Base-by-base conservation (phyloP, 2,888 invertebrate species). In the Notodonta dromedarius region DNA sequence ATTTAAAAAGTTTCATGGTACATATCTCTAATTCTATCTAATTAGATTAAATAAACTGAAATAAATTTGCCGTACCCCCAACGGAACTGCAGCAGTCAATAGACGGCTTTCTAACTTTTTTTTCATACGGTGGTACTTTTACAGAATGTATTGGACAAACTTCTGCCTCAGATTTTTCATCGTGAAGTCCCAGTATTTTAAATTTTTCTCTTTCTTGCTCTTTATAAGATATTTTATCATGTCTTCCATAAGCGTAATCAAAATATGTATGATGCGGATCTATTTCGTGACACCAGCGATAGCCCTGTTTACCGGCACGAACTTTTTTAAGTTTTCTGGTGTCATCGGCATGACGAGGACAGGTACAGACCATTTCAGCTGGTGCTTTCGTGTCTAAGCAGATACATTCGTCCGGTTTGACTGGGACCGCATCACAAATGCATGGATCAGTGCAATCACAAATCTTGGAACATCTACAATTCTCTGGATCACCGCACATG, bases 31-130 rank as follows among this genome's bases (percentile, higher is more conserved):
- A 24, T 1, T 24, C 24, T 24, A 24, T 24, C 24, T 24, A 24
- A 24, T 24, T 24, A 24, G 24, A 24, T 24, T 24, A 2, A 24
- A 24, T 24, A 24, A 24, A 24, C 24, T 24, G 2, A 35, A 35
- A 35, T 35, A 7, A 35, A 42, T 42, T 11, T 9, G 11, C 42
- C 42, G 11, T 79, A 91, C 94, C 94, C 69, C 94, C 94, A 72
- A 93, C 89, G 56, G 91, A 82, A 73, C 92, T 93, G 72, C 93
- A 94, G 65, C 93, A 93, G 69, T 94, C 94, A 62, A 93, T 74
- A 42, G 91, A 88, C 51, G 90, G 84, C 62, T 84, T 90, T 35
- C 84, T 77, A 56, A 79, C 65, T 78, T 84, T 86, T 67, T 86
- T 86, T 62, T 83, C 79, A 63, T 77, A 93, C 52, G 76, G 75